A percentile compares a stretch with the other conserved stretches of the same genome.
These are phyloP conservation scores for Perccottus glenii DNA, from an alignment of 2,113 vertebrate species.

Conservation along the genomic window DNA sequence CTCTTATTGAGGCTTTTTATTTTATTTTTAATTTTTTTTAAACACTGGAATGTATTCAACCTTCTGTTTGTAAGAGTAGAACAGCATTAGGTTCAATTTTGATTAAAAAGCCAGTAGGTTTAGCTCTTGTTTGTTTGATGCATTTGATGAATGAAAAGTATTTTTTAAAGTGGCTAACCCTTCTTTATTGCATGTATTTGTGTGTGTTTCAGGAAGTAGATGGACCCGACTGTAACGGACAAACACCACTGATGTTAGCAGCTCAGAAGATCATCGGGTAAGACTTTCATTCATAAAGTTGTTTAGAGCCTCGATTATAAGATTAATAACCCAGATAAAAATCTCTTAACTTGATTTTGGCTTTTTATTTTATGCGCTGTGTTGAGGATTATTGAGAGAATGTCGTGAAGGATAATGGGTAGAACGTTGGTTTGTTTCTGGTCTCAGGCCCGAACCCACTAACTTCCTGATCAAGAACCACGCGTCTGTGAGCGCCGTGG, in stretches of 20 bases:
- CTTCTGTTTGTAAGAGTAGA: neutral
- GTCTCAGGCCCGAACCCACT: conserved; percentile 88
- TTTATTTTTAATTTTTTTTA: neutral
- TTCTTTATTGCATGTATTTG: conserved; percentile 1
- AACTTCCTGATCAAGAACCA: conserved; percentile 94
- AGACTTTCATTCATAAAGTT: neutral
- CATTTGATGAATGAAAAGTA: too few species aligned
- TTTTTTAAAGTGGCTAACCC: neutral
- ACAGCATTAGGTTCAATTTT: too few species aligned
- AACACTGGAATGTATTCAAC: neutral
- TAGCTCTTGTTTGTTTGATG: neutral
- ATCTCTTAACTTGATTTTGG: too few species aligned
- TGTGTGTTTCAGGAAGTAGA: conserved; percentile 83
- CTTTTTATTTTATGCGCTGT: too few species aligned
- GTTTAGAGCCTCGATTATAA: too few species aligned
- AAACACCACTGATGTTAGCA: conserved; percentile 91
- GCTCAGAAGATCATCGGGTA: conserved; percentile 88
- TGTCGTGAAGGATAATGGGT: too few species aligned
- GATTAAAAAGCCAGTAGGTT: too few species aligned
- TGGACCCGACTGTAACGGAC: conserved; percentile 85
- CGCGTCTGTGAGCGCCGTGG: conserved; percentile 88
- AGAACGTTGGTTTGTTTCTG: neutral
- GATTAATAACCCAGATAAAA: too few species aligned
- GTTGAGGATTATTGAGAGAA: too few species aligned
- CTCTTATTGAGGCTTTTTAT: neutral